Base-by-base conservation (phyloP, 2,888 invertebrate genomes). In the Amiota mariae region DNA sequence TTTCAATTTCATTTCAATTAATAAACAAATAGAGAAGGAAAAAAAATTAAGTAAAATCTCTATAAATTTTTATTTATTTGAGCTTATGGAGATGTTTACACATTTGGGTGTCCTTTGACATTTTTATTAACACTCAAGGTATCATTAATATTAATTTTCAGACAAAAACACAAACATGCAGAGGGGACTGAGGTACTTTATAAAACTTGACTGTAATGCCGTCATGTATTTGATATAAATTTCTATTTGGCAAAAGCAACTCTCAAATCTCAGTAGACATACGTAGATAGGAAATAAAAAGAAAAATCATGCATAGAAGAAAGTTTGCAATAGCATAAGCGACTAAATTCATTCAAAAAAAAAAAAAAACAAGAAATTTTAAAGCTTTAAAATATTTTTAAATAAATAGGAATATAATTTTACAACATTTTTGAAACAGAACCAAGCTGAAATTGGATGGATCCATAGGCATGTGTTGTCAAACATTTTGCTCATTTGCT, bases 181-280 rank as follows among this genome's bases (percentile, higher is more conserved):
- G 36, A 2, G 36, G 36, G 36, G 36, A 36, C 8, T 36, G 36
- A 36, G 15, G 18, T n/a, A 49, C 51, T n/a, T 67, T 51, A 70
- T 54, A 20, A 36, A 36, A 36, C 36, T 36, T 36, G 2, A 59
- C 72, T 74, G 73, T 75, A 75, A 78, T 72, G 63, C 78, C 74
- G 71, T 74, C 78, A 78, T 78, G 78, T 78, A 74, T 72, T 73
- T 72, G 75, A 72, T 70, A 78, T 78, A 78, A 78, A 78, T 78
- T 78, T 78, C 73, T 78, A 78, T 78, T 78, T 78, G 36, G 72
- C 78, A 72, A 71, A 6, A 36, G n/a, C 46, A 24, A 63, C 63
- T 63, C 18, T 13, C 59, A 59, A 11, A 59, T 9, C 59, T 36
- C 36, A 36, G 36, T 36, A 6, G 36, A 6, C 4, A 36, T 6